Percentiles rank a stretch among this genome's conserved stretches.
These are phyloP conservation scores for Gobio gobio DNA, from an alignment of 2,113 vertebrate genomes.

Conservation along the genomic window DNA sequence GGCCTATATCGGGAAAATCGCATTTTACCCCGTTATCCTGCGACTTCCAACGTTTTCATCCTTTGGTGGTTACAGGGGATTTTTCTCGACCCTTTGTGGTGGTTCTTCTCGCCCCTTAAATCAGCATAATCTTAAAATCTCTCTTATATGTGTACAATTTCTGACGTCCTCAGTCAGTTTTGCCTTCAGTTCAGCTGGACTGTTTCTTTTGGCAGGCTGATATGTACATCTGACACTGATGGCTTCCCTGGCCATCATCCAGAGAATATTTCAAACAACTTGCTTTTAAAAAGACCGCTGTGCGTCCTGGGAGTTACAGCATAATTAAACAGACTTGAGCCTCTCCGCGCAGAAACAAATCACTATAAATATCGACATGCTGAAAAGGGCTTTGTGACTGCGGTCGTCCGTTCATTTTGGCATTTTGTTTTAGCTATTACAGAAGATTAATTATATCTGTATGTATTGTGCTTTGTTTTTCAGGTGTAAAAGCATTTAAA, in stretches of 20 bases:
- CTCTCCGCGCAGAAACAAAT: slow-evolving; percentile 33
- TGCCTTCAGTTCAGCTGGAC: slow-evolving; percentile 30
- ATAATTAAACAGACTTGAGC: slow-evolving; percentile 47
- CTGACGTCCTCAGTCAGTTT: slow-evolving; percentile 21
- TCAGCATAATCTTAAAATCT: background rate
- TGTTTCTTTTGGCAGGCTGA: slow-evolving; percentile 41
- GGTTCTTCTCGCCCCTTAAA: background rate
- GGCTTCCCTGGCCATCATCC: slow-evolving; percentile 48
- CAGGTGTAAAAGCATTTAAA: background rate
- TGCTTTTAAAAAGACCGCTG: slow-evolving; percentile 29
- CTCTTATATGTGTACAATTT: background rate
- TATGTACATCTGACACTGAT: slow-evolving; percentile 46
- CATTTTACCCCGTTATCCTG: background rate
- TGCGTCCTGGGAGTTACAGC: slow-evolving; percentile 28
- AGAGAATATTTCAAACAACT: slow-evolving; percentile 51
- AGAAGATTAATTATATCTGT: background rate
- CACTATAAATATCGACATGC: slow-evolving; percentile 51
- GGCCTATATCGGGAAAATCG: background rate
- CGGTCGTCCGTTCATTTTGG: background rate
- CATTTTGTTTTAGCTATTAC: background rate
- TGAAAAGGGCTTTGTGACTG: slow-evolving; percentile 27
- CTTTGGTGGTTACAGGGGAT: slow-evolving; percentile 17
- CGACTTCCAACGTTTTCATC: background rate
- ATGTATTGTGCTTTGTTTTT: background rate
- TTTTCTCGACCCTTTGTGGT: background rate